Evolutionary conservation across 2,888 invertebrate genomes (phyloP), one percentile per base, ranked within the genome.

Genomic region (Onchidella celtica): DNA sequence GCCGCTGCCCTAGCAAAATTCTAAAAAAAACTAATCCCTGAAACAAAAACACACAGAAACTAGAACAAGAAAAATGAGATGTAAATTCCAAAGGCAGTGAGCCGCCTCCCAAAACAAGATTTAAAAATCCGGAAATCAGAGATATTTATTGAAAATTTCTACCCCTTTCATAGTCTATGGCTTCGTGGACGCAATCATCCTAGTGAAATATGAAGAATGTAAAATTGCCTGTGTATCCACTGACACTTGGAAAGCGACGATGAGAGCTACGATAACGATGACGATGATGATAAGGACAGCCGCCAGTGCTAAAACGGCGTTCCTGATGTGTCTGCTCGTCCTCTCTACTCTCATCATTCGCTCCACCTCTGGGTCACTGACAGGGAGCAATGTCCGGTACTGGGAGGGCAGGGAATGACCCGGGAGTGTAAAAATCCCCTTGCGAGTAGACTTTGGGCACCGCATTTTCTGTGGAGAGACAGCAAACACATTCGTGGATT

Each of bases 361-460:
- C 34, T 74, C 59, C n/a, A 29, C 36, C 21, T 74, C 59, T 1
- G 36, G 24, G 55, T 29, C 61, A 17, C 34, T 57, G 29, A 59
- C 74, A 11, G 74, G 74, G 6, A 74, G 61, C 34, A 74, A 36
- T 32, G 74, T n/a, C 4, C 74, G 57, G 34, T 74, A 74, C 59
- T 74, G 74, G 32, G 74, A 59, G 9, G 74, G 74, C 32, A 74
- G 29, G 24, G 74, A 40, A 14, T 34, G 34, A 32, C 74, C 34
- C 1, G 74, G 74, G n/a, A 74, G 74, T 17, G 74, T 74, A 32
- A 59, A 74, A 4, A 74, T 24, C n/a, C 11, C 24, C 11, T 47
- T 40, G 27, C 38, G 47, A 4, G 36, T 6, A 21, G 36, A 21
- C 34, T 32, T 34, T 21, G 38, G 69, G 24, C 36, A 34, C 32